A percentile compares a stretch with the other conserved stretches of the same genome.
Conservation (phyloP, 2,113 vertebrate species). For the Clarias gariepinus region DNA sequence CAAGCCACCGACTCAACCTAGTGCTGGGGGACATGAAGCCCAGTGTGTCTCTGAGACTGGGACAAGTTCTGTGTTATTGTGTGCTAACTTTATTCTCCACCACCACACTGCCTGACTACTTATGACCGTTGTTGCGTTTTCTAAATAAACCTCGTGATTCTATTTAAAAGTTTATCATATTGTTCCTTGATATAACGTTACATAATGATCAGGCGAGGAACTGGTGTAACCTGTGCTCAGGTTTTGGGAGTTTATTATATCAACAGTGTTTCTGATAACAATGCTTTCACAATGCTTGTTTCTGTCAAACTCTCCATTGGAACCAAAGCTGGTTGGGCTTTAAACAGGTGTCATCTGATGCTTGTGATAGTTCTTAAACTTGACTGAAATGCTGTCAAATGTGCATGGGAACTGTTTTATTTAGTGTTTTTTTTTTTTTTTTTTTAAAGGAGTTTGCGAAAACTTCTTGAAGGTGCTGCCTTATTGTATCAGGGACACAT, state of each 20-base stretch:
- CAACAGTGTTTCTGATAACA: neutral
- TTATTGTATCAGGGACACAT: neutral
- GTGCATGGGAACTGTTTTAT: neutral
- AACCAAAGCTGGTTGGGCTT: neutral
- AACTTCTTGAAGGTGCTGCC: neutral
- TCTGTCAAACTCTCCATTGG: neutral
- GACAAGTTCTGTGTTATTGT: neutral
- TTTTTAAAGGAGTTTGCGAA: neutral
- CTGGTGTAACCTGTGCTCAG: neutral
- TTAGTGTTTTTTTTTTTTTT: too few species aligned
- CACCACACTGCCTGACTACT: neutral
- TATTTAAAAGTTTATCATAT: neutral
- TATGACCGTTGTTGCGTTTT: neutral
- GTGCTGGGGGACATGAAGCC: neutral
- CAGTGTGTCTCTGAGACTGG: neutral
- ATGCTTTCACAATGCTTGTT: neutral
- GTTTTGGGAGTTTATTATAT: neutral
- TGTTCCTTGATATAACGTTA: neutral
- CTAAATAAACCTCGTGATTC: neutral
- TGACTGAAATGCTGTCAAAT: neutral
- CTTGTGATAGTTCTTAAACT: neutral
- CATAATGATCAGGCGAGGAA: neutral
- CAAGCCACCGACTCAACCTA: neutral
- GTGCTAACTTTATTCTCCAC: neutral
- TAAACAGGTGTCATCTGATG: neutral